Evolutionary conservation across 2,888 invertebrate genomes (phyloP).

Genomic region (Sicus ferrugineus): DNA sequence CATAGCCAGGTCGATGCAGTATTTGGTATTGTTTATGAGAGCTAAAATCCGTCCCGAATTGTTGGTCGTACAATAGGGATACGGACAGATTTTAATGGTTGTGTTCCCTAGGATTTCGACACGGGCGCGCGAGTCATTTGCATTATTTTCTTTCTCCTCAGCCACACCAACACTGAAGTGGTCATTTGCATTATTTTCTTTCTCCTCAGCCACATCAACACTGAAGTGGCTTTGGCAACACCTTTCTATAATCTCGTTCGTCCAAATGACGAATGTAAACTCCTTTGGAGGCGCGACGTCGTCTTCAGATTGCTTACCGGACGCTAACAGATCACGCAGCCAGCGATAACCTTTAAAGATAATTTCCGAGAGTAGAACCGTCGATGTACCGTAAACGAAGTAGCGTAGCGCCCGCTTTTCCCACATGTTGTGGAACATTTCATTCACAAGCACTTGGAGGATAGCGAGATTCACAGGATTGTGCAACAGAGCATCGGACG

Average conservation of each 20-base stretch:
- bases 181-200: background rate
- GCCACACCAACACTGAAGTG: background rate
- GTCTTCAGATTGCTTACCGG: background rate
- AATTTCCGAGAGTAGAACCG: conserved; percentile 39
- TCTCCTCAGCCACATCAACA: background rate
- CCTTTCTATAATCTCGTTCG: conserved; percentile 44
- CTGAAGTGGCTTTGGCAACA: conserved; percentile 36
- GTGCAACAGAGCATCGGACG: no score
- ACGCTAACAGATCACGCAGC: conserved; percentile 22
- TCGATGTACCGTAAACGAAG: conserved; percentile 39
- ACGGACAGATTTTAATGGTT: conserved; percentile 18
- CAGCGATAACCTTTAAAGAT: conserved; percentile 39
- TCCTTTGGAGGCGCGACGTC: conserved; percentile 24
- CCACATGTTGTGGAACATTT: background rate
- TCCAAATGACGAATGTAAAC: conserved; percentile 45
- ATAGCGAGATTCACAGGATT: background rate
- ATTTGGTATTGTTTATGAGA: conserved; percentile 50
- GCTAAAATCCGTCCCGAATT: conserved; percentile 46
- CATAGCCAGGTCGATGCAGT: conserved; percentile 58
- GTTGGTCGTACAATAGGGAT: conserved; percentile 43
- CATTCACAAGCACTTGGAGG: background rate
- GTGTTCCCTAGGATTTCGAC: background rate
- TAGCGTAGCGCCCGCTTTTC: conserved; percentile 32
- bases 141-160: background rate
- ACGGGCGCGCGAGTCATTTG: no score